Evolutionary conservation across 1,140 invertebrate species (phyloP), one percentile per base, ranked within the genome.

Genomic region (Ladona fulva): DNA sequence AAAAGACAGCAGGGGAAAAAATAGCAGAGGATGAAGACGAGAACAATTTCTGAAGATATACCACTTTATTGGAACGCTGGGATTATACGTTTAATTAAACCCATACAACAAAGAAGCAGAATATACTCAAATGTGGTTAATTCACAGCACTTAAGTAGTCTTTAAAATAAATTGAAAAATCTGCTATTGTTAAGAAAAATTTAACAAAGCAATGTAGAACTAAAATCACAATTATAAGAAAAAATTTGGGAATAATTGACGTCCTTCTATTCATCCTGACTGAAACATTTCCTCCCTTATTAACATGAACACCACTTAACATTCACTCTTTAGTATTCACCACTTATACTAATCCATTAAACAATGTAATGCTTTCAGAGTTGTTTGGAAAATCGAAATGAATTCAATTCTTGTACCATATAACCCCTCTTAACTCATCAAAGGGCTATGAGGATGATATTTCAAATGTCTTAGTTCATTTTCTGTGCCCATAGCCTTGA

Each of bases 401-500:
- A 66, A 66, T 16, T 66, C 52, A 66, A 66, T 37, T 19, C 52
- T 66, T 66, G n/a, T 66, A 66, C 52, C 14, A 66, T 66, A 66
- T 19, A 22, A 19, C 52, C 52, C 52, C 52, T 66, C 52, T 66
- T 66, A 66, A 66, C n/a, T 66, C n/a, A 66, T 19, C 14, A 66
- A 19, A 66, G 16, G 52, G 52, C 52, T 66, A 66, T 66, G 52
- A 66, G n/a, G n/a, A 66, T 66, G 14, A 66, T 66, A 6, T 66
- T 3, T 6, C 5, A 66, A 66, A 66, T 66, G n/a, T 22, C 16
- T 19, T 22, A 66, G n/a, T 66, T 66, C 52, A 66, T 22, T 66
- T 66, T 66, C 52, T 66, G 52, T 66, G 52, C 52, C 52, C 52
- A 66, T 66, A 66, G 52, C 52, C 52, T 66, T 66, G 52, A 66